Evolutionary conservation across 2,113 vertebrate species (phyloP).

Genomic region (Petrocephalus zakoni): DNA sequence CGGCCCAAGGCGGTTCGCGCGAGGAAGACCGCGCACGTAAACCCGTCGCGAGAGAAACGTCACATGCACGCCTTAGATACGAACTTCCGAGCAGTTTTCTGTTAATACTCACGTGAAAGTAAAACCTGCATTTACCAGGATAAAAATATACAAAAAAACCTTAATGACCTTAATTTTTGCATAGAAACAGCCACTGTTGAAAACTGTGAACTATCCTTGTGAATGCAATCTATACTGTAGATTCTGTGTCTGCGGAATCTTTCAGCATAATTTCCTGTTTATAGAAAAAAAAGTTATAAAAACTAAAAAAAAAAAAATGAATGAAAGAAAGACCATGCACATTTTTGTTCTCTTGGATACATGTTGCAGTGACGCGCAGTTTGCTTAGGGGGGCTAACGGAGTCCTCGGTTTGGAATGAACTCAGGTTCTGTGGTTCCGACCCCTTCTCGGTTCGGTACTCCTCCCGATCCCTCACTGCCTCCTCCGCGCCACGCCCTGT

Average conservation of each 20-base stretch:
- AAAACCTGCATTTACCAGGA: constrained; percentile 20
- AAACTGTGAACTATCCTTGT: constrained; percentile 58
- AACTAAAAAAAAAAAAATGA: constrained; percentile 9
- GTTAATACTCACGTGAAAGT: constrained; percentile 6
- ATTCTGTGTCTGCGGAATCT: constrained; percentile 30
- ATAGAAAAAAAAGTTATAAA: constrained; percentile 11
- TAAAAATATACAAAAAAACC: constrained; percentile 16
- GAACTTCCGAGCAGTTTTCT: constrained; percentile 25
- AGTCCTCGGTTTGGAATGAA: constrained; percentile 14
- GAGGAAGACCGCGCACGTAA: background rate
- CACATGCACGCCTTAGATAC: constrained; percentile 6
- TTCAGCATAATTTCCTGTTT: constrained; percentile 23
- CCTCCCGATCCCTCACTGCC: background rate
- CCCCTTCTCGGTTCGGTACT: background rate
- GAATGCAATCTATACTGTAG: constrained; percentile 32
- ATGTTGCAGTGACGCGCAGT: constrained; percentile 20
- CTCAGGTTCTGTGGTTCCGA: constrained; percentile 19
- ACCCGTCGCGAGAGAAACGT: background rate
- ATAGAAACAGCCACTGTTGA: constrained; percentile 38
- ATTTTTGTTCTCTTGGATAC: constrained; percentile 23
- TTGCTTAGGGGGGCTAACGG: constrained; percentile 7
- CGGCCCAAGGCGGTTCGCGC: background rate
- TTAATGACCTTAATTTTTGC: constrained; percentile 28
- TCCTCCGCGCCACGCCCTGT: no score
- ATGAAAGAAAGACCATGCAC: constrained; percentile 9